A percentile compares a stretch with the other conserved stretches of the same genome.
phyloP scores from a whole-genome alignment of 2,888 invertebrate genomes.

The Actias luna region DNA sequence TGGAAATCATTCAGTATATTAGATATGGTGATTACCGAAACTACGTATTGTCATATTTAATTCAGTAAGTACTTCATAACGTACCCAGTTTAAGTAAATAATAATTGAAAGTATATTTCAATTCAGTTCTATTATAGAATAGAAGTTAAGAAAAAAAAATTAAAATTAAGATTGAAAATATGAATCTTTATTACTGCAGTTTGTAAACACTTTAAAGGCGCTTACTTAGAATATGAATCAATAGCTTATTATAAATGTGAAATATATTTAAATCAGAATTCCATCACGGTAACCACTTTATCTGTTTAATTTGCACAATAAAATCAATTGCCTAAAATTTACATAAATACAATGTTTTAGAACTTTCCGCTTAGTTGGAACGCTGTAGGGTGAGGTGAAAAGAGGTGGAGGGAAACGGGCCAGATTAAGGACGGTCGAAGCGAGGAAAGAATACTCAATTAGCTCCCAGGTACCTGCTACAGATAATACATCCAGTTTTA shows the following conservation, averaged over 20 bases:
- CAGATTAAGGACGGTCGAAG: slow-evolving; percentile 77
- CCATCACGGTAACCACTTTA: slow-evolving; percentile 45
- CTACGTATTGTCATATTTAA: too few species aligned
- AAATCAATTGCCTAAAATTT: slow-evolving; percentile 58
- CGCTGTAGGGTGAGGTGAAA: slow-evolving; percentile 44
- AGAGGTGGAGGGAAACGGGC: slow-evolving; percentile 59
- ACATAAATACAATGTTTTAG: slow-evolving; percentile 68
- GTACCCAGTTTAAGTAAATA: not conserved
- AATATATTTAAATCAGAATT: not conserved
- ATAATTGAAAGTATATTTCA: too few species aligned
- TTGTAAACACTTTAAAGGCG: not conserved
- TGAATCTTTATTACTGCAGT: not conserved
- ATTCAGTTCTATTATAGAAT: too few species aligned
- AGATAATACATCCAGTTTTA: slow-evolving; percentile 69
- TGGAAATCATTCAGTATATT: not conserved
- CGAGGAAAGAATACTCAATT: slow-evolving; percentile 82
- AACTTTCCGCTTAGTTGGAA: slow-evolving; percentile 78
- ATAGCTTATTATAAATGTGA: not conserved
- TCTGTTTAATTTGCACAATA: slow-evolving; percentile 53
- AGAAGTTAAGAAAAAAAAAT: too few species aligned
- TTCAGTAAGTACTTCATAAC: too few species aligned
- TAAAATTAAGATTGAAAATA: not conserved
- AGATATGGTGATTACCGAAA: too few species aligned
- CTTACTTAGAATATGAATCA: not conserved
- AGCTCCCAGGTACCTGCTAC: slow-evolving; percentile 78